Evolutionary conservation across 2,888 invertebrate species (phyloP), one percentile per base, ranked within the genome.

Genomic region (Drosophila nigricruria): DNA sequence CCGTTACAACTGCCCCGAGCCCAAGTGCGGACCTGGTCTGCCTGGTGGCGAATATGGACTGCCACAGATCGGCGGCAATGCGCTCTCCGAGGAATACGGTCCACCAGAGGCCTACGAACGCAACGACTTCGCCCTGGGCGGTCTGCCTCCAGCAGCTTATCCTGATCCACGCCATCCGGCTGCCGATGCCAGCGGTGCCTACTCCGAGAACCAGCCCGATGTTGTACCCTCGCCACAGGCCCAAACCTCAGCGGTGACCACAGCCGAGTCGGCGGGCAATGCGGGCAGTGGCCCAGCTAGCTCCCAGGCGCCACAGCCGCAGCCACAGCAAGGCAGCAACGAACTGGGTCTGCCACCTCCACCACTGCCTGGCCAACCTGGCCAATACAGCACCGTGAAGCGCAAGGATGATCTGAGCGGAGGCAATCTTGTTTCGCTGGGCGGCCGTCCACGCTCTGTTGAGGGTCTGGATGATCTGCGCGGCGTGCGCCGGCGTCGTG

Each of bases 1-100:
- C 91, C 95, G 98, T 83, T 97, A 97, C 93, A 97, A 98, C 91
- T 98, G 98, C 85, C 98, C 98, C 2, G 97, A 98, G 91, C 97
- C 97, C 3, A 97, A 97, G 93, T 98, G 98, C 92, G 96, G 94
- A 34, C 93, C 95, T 27, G 91, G 94, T 50, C 94, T 95, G 67
- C 93, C 94, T 20, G 94, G 93, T 38, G 91, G 95, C 70, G 96
- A 96, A 89, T 96, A 95, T 83, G 95, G 95, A 49, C 94, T 94
- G 27, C 93, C 92, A 36, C 93, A 92, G 70, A 75, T 92, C 36
- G 95, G 95, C 50, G 95, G 95, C 52, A 94, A 95, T 47, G 93
- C 95, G 0, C 77, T 92, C 4, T 94, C 94, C 40, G 95, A 95
- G 59, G 96, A 96, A 90, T 96, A 95, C 82, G 95, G 95, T 43